These are phyloP conservation scores for Gallinago undulata DNA, from an alignment of 2,113 vertebrate species.

Conservation along the genomic window DNA sequence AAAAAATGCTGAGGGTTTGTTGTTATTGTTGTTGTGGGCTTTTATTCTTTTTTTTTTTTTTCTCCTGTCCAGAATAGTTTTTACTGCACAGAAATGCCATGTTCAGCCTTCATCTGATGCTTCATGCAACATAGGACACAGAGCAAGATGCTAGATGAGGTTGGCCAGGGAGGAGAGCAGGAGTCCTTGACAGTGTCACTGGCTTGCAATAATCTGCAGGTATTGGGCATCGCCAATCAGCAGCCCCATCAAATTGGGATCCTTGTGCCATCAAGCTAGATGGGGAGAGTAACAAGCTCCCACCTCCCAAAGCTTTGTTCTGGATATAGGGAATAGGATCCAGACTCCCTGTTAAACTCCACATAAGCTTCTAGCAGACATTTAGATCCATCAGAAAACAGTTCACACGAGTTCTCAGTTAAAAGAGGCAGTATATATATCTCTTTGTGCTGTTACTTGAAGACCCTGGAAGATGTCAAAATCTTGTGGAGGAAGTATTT, in stretches of 20 bases:
- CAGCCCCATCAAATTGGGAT: neutral
- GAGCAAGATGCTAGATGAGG: neutral
- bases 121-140: neutral
- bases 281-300: neutral
- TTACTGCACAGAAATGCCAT: neutral
- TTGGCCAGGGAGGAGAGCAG: neutral
- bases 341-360: neutral
- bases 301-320: neutral
- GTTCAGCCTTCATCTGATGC: neutral
- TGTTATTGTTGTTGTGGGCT: neutral
- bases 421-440: neutral
- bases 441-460: neutral
- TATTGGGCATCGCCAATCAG: neutral
- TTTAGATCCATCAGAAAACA: neutral
- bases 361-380: neutral
- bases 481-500: neutral
- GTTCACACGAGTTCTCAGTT: neutral
- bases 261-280: neutral
- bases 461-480: neutral
- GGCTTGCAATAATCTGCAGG: neutral
- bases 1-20: neutral
- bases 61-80: neutral
- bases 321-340: neutral
- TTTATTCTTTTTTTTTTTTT: neutral
- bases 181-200: neutral